Evolutionary conservation across 1,140 invertebrate genomes (phyloP), one percentile per base, ranked within the genome.

Genomic region (Dendroctonus valens): DNA sequence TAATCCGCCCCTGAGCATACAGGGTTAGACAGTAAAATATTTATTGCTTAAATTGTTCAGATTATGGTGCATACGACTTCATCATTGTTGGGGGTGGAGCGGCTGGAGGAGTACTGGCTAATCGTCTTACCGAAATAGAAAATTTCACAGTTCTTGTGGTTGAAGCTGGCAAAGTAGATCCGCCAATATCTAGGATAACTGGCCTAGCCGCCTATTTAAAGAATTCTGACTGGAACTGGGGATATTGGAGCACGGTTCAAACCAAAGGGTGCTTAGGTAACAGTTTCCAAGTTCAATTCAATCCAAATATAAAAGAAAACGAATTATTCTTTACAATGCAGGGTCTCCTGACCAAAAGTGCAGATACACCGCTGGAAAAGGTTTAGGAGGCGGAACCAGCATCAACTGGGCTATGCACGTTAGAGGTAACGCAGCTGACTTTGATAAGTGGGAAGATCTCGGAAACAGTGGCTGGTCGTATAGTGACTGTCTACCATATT

Each of bases 391-490:
- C 0, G 85, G 86, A 0, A 90, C 87, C 15, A 86, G 90, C 4
- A 85, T 96, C 15, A 95, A 96, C 75, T 91, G 87, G 59, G 93
- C 95, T 91, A 87, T 94, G 11, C 94, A 95, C 76, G 88, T 91
- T 0, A 81, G 93, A 42, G 93, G 93, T 0, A 87, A 91, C 79
- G 81, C 81, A 3, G 60, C 71, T 40, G 85, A 86, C 66, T 86
- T 81, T 61, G 81, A 86, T 58, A 76, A 79, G 51, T 94, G 92
- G 91, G 85, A 84, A 48, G 69, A 75, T 72, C 67, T 85, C 71
- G 91, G 91, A 0, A 94, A 94, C 68, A 74, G 79, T 0, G 90
- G 89, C 0, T 96, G 94, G 93, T 86, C 87, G 41, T 96, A 90
- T 75, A 82, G 88, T 7, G 87, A 92, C 55, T 84, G 92, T 0